phyloP scores from a whole-genome alignment of 2,113 vertebrate genomes.

The Panthera uncia region DNA sequence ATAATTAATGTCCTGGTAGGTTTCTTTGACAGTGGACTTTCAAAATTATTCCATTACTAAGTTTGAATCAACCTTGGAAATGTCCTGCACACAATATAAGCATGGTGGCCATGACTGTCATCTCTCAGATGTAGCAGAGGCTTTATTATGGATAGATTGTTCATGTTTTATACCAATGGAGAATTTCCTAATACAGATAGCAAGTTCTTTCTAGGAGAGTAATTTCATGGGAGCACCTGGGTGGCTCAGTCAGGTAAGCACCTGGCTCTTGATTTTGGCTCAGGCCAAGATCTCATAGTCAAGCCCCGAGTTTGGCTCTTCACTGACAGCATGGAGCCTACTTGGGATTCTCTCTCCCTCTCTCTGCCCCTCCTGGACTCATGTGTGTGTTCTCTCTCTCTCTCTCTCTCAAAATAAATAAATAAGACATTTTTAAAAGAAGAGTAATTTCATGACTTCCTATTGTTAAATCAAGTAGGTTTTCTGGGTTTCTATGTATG shows the following conservation, averaged over 20 bases:
- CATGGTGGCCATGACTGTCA: neutral
- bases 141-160: neutral
- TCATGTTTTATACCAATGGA: neutral
- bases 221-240: neutral
- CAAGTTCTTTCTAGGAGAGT: neutral
- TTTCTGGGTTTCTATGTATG: conserved; percentile 8
- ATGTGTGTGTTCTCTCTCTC: too few relatives aligned
- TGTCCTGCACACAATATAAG: neutral
- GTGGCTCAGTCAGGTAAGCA: too few relatives aligned
- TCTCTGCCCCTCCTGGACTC: too few relatives aligned
- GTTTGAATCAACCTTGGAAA: conserved; percentile 25
- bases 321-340: too few relatives aligned
- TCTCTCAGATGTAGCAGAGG: neutral
- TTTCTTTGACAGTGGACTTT: conserved; percentile 41
- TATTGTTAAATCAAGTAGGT: conserved; percentile 7
- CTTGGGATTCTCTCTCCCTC: too few relatives aligned
- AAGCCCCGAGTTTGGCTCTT: too few relatives aligned
- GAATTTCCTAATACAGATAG: neutral
- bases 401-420: too few relatives aligned
- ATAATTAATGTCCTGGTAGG: neutral
- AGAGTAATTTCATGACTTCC: conserved; percentile 8
- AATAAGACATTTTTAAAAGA: neutral
- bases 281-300: too few relatives aligned
- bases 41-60: conserved; percentile 19
- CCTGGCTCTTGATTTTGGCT: too few relatives aligned